Evolutionary conservation across 2,888 invertebrate species (phyloP), one percentile per base, ranked within the genome.

Genomic region (Agrotis ipsilon): DNA sequence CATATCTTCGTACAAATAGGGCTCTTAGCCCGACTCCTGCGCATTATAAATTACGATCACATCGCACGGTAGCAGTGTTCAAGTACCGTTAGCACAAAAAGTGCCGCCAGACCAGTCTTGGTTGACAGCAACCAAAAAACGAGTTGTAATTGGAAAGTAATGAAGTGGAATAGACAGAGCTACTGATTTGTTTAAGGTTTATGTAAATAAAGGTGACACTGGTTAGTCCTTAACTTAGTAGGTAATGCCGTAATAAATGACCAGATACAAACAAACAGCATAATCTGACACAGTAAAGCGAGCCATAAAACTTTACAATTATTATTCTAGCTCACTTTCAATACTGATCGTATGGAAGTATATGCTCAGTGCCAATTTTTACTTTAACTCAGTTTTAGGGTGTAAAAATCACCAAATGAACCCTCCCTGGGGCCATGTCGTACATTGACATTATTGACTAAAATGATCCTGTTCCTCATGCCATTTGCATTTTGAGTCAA

Each of bases 71-170:
- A 81, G 73, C 75, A 27, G 59, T 66, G 49, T 60, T 60, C 52
- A 67, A 69, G 62, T 80, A 74, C 80, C 73, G 80, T 82, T 82
- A 80, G 19, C 19, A 73, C 32, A 66, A 72, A 81, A 72, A 69
- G 27, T 69, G 62, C 60, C 79, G 45, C 49, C 58, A 57, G 59
- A 79, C 64, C 55, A 67, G 72, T 59, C 66, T 65, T 16, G 65
- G 52, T 63, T 77, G 63, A 68, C 48, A 49, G 14, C 45, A 43
- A 66, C 45, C 48, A 78, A 72, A 68, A 82, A 78, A 78, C 54
- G 11, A 55, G 64, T 68, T 57, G 81, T 1, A 43, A 68, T 78
- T 81, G 51, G 82, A 79, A 82, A 82, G 72, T 72, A 66, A 14
- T 54, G 32, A 48, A 43, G 32, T 39, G 27, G 59, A 32, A 7